Evolutionary conservation across 2,888 invertebrate genomes (phyloP).

Genomic region (Metacarcinus magister): DNA sequence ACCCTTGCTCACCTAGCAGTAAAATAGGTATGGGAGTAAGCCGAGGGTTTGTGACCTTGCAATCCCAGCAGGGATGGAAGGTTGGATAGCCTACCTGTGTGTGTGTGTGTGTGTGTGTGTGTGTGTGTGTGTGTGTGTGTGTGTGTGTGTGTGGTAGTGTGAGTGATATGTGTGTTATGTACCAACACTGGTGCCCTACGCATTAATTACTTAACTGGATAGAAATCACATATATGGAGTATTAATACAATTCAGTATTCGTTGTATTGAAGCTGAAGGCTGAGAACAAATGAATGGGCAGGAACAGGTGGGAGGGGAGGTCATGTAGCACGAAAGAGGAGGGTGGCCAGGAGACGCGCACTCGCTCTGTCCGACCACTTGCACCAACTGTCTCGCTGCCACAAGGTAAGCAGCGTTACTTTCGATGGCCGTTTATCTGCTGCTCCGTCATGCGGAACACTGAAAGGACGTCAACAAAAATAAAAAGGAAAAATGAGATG

Average conservation of each 20-base stretch:
- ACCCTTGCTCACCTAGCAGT: no score
- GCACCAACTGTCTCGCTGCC: not conserved
- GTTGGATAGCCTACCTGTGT: no score
- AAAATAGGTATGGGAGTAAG: no score
- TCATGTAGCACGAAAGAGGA: not conserved
- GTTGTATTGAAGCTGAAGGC: not conserved
- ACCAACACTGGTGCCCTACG: no score
- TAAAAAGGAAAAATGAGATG: not conserved
- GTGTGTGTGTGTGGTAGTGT: not conserved
- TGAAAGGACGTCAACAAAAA: not conserved
- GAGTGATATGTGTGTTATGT: no score
- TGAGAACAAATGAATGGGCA: not conserved
- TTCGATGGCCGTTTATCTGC: conserved; percentile 3
- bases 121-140: not conserved
- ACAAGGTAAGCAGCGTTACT: conserved; percentile 35
- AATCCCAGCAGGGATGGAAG: no score
- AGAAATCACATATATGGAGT: not conserved
- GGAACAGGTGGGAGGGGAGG: not conserved
- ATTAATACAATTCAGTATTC: not conserved
- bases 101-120: no score
- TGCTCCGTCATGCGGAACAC: not conserved
- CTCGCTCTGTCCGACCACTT: not conserved
- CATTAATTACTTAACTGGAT: not conserved
- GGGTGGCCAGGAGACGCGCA: not conserved
- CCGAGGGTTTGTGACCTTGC: no score